Conservation (phyloP, 2,797 vertebrate genomes). For the Eospalax fontanierii region DNA sequence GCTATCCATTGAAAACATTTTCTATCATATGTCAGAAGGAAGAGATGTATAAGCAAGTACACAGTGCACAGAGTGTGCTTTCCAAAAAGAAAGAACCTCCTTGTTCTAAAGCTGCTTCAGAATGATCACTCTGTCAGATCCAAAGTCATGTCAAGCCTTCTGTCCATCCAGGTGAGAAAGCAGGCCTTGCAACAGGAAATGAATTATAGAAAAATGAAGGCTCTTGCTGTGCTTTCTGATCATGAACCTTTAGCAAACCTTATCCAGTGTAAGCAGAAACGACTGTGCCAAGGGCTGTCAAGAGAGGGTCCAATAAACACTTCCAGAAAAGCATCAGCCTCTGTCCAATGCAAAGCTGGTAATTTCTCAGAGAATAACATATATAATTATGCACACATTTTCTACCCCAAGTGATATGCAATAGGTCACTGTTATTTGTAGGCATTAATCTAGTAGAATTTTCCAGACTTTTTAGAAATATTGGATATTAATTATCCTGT, state of each 20-base stretch:
- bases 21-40: not conserved
- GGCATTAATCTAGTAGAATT: not conserved
- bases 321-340: not conserved
- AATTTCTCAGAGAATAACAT: not conserved
- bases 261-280: not conserved
- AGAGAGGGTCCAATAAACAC: not conserved
- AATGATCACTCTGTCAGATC: not conserved
- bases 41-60: fast-evolving
- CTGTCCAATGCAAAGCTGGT: not conserved
- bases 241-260: not conserved
- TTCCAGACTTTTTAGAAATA: slow-evolving; percentile 18
- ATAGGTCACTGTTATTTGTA: not conserved
- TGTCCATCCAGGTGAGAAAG: not conserved
- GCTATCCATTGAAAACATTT: not conserved
- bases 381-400: not conserved
- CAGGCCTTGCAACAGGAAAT: not conserved
- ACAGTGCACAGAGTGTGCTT: not conserved
- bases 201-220: not conserved
- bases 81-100: not conserved
- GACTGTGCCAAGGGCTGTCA: fast-evolving
- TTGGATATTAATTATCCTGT: not conserved
- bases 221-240: not conserved
- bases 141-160: not conserved
- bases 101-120: not conserved
- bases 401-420: not conserved